Evolutionary conservation across 2,797 vertebrate species (phyloP).

Genomic region (Glyptemys insculpta): DNA sequence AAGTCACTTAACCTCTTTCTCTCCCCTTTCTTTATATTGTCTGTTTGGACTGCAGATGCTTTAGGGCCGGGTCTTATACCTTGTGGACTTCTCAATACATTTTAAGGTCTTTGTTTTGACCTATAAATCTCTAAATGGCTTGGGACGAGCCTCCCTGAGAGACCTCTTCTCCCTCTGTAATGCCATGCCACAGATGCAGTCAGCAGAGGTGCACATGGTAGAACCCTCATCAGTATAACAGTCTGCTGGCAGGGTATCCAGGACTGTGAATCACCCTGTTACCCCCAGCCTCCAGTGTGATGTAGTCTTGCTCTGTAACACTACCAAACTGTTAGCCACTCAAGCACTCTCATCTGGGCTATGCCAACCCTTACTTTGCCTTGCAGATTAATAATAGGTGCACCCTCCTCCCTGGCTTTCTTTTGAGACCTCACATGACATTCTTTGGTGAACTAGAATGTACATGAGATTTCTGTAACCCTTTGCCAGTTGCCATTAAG

Average conservation of each 20-base stretch:
- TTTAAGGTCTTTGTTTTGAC: background rate
- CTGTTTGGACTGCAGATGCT: background rate
- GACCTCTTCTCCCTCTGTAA: background rate
- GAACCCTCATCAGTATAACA: background rate
- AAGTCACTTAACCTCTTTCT: background rate
- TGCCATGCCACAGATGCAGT: background rate
- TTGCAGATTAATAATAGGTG: background rate
- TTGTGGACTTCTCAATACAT: background rate
- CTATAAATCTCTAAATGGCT: background rate
- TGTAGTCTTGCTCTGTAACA: background rate
- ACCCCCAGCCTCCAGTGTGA: background rate
- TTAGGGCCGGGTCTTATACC: background rate
- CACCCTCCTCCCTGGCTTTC: background rate
- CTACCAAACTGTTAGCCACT: background rate
- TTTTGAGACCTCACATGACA: background rate
- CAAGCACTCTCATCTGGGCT: background rate
- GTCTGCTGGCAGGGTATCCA: background rate
- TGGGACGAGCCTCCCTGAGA: background rate
- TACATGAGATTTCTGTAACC: background rate
- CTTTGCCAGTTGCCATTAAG: background rate
- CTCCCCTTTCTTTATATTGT: background rate
- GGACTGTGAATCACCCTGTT: too few species aligned
- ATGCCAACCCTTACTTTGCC: background rate
- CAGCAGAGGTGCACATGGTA: background rate
- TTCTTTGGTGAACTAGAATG: background rate